Evolutionary conservation across 2,113 vertebrate genomes (phyloP).

Genomic region (Mus spicilegus): DNA sequence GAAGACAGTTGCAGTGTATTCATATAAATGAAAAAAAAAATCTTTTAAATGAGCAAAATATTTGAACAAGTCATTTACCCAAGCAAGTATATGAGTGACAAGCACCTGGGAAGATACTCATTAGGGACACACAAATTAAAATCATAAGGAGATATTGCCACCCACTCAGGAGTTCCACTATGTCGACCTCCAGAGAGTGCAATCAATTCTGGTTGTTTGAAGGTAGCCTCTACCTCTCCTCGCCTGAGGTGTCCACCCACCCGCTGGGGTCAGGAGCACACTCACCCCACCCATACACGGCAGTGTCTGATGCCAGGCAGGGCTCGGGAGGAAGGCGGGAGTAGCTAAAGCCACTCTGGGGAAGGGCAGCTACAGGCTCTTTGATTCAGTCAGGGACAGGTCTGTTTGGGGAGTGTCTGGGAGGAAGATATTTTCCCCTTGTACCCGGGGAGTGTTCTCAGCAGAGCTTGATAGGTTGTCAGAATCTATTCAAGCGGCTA

Average conservation of each 20-base stretch:
- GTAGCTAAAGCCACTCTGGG: neutral
- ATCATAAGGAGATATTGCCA: neutral
- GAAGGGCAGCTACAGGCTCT: neutral
- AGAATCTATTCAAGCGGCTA: neutral
- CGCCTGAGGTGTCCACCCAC: neutral
- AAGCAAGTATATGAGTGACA: neutral
- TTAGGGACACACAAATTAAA: neutral
- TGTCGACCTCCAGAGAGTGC: neutral
- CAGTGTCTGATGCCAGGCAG: neutral
- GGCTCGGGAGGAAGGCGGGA: neutral
- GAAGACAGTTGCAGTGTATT: no score
- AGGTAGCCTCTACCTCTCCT: neutral
- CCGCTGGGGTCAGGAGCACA: neutral
- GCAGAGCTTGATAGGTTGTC: neutral
- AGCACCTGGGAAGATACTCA: neutral
- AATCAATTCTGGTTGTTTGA: neutral
- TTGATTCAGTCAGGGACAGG: neutral
- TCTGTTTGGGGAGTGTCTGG: neutral
- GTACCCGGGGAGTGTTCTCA: no score
- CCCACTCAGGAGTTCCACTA: neutral
- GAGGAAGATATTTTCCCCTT: neutral
- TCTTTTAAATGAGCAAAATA: neutral
- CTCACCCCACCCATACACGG: neutral
- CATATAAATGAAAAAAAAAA: no score
- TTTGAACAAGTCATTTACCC: neutral